These are phyloP conservation scores for Peromyscus nudipes DNA, from an alignment of 2,797 vertebrate genomes.

Conservation along the genomic window DNA sequence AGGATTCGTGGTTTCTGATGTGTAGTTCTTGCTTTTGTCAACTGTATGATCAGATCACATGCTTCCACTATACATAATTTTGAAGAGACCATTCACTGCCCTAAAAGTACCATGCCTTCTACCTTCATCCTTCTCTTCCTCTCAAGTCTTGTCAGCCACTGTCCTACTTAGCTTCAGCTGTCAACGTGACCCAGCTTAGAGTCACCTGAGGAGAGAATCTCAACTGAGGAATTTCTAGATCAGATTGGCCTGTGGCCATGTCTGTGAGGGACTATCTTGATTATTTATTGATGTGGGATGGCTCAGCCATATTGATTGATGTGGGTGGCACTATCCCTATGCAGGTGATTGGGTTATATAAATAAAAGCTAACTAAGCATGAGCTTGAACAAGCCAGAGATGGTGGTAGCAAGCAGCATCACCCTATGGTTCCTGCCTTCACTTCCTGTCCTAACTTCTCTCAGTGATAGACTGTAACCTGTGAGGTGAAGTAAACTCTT, in stretches of 20 bases:
- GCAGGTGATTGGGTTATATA: background rate
- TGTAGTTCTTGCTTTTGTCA: background rate
- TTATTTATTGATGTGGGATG: background rate
- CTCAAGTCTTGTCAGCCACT: background rate
- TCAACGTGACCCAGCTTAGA: background rate
- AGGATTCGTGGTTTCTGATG: background rate
- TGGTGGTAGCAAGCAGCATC: background rate
- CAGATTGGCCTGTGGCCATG: background rate
- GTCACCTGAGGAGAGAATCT: background rate
- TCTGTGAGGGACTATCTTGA: background rate
- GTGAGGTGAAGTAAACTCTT: background rate
- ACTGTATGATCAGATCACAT: background rate
- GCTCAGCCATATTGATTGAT: background rate
- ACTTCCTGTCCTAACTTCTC: background rate
- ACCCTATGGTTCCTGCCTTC: background rate
- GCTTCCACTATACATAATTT: background rate
- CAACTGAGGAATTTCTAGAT: background rate
- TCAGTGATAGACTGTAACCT: background rate
- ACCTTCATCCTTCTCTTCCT: background rate
- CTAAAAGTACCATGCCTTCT: background rate
- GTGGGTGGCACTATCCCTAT: background rate
- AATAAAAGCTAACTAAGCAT: background rate
- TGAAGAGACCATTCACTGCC: background rate
- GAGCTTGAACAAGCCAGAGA: background rate
- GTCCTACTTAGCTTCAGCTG: background rate